phyloP scores from a whole-genome alignment of 2,888 invertebrate genomes.

The Archips crataeganus region DNA sequence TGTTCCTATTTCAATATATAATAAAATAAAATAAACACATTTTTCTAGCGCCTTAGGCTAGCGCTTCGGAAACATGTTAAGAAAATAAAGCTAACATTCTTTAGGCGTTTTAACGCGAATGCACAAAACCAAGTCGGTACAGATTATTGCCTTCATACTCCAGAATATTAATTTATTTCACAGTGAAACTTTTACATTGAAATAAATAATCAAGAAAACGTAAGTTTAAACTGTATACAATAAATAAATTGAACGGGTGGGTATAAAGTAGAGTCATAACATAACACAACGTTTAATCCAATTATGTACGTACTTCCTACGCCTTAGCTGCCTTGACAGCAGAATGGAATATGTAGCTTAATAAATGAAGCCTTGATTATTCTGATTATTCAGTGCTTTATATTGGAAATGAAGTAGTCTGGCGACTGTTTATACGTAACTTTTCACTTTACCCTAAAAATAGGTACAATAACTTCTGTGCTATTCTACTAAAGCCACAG shows the following conservation, averaged over 20 bases:
- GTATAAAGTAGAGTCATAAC: too few relatives aligned
- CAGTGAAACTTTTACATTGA: too few relatives aligned
- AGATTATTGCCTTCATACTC: neutral
- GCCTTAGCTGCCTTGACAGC: constrained; percentile 28
- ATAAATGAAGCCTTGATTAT: constrained; percentile 35
- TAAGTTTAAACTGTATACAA: neutral
- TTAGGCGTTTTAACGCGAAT: neutral
- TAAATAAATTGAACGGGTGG: too few relatives aligned
- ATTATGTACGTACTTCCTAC: constrained; percentile 35
- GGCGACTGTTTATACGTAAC: neutral
- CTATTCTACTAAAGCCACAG: too few relatives aligned
- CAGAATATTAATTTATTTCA: neutral
- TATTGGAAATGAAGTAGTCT: constrained; percentile 6
- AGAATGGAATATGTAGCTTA: constrained; percentile 37
- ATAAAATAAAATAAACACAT: too few relatives aligned
- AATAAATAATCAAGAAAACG: neutral
- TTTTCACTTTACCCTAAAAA: neutral
- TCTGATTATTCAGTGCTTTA: constrained; percentile 23
- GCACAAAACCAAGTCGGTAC: neutral
- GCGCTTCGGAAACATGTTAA: neutral
- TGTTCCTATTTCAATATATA: neutral
- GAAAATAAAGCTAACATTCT: neutral
- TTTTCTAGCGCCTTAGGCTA: neutral
- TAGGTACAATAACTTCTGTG: too few relatives aligned
- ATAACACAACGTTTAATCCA: constrained; percentile 23